Conservation (phyloP, 2,113 vertebrate species). For the Microtus oregoni region DNA sequence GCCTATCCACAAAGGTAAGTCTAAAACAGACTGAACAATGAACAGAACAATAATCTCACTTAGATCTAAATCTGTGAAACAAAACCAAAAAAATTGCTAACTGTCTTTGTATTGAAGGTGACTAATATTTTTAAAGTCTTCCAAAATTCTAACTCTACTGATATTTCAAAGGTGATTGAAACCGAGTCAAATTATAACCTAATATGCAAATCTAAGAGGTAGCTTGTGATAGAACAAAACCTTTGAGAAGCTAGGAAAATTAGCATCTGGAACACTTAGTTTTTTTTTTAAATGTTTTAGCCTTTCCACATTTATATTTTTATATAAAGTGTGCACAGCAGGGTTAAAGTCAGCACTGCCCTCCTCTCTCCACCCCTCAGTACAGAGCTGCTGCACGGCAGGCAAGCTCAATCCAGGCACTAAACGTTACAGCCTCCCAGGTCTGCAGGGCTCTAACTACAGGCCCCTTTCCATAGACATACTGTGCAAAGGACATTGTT, state of each 20-base stretch:
- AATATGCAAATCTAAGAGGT: not conserved
- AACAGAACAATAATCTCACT: slow-evolving; percentile 52
- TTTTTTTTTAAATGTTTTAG: too few relatives aligned
- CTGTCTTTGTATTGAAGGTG: slow-evolving; percentile 56
- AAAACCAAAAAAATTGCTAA: slow-evolving; percentile 59
- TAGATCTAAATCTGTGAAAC: slow-evolving; percentile 72
- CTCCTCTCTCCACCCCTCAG: not conserved
- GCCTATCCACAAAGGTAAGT: not conserved
- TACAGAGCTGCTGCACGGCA: not conserved
- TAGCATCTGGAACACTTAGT: too few relatives aligned
- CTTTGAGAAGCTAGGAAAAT: too few relatives aligned
- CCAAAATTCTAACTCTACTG: slow-evolving; percentile 26
- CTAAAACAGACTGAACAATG: slow-evolving; percentile 6
- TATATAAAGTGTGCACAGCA: not conserved
- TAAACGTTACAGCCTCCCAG: not conserved
- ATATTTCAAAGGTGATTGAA: slow-evolving; percentile 50
- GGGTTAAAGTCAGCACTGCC: not conserved
- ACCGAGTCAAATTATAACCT: not conserved
- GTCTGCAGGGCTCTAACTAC: not conserved
- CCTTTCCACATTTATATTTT: too few relatives aligned
- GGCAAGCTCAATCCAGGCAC: not conserved
- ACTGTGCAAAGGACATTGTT: not conserved
- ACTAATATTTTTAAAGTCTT: slow-evolving; percentile 59
- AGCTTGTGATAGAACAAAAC: too few relatives aligned
- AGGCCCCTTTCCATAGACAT: not conserved